Evolutionary conservation across 2,113 vertebrate genomes (phyloP).

Genomic region (Leptosomus discolor): DNA sequence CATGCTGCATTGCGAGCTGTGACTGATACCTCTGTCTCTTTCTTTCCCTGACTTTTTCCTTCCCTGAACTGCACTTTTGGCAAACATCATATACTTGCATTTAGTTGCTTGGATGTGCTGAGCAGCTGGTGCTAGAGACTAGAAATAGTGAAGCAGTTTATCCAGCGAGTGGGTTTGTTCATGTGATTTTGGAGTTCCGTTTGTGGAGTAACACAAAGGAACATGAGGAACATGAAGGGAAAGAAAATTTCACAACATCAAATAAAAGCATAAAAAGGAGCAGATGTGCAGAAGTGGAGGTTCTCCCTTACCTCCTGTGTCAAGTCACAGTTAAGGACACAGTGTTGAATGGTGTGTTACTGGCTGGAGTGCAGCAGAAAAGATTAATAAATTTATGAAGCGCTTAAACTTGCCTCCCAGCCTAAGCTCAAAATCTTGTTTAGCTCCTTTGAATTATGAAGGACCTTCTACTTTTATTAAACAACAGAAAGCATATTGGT

Average conservation of each 20-base stretch:
- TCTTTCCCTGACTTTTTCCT: neutral
- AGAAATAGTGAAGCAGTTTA: neutral
- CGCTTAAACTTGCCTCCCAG: neutral
- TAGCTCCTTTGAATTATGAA: neutral
- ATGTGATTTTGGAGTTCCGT: neutral
- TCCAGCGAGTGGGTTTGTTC: neutral
- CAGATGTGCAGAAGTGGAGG: neutral
- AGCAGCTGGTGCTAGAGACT: neutral
- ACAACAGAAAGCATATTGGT: neutral
- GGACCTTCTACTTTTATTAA: neutral
- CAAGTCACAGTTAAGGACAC: neutral
- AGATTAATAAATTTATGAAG: neutral
- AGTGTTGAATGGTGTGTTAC: neutral
- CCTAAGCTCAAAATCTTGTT: neutral
- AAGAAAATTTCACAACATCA: neutral
- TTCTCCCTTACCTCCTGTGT: neutral
- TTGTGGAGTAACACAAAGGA: neutral
- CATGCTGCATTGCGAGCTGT: neutral
- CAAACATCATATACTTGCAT: neutral
- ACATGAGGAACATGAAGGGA: rapidly evolving
- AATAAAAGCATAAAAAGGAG: neutral
- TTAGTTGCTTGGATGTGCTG: neutral
- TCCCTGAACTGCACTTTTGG: neutral
- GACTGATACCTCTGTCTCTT: neutral
- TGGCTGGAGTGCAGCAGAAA: neutral